Evolutionary conservation across 1,140 invertebrate genomes (phyloP).

Genomic region (Zophobas morio): DNA sequence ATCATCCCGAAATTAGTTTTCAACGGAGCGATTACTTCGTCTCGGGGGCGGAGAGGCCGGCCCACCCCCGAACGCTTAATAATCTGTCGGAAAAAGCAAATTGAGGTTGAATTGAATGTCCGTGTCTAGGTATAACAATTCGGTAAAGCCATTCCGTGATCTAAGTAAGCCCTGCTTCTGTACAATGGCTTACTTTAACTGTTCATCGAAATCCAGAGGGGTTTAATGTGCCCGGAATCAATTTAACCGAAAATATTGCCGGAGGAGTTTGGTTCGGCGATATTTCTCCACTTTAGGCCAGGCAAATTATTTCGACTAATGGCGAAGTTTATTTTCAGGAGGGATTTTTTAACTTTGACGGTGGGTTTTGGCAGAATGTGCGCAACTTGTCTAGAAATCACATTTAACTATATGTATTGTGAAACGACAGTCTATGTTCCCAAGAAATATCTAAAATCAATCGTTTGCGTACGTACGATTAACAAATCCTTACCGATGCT

Average conservation of each 20-base stretch:
- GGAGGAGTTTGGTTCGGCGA: constrained; percentile 21
- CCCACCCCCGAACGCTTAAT: constrained; percentile 21
- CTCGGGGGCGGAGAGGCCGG: constrained; percentile 46
- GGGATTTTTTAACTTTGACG: no score
- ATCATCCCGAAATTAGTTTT: constrained; percentile 64
- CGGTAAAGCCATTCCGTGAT: constrained; percentile 59
- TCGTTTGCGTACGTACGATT: no score
- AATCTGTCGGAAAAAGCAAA: constrained; percentile 43
- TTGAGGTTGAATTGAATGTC: constrained; percentile 26
- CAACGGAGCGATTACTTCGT: constrained; percentile 49
- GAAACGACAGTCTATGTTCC: no score
- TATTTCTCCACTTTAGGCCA: neutral
- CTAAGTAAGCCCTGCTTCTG: constrained; percentile 57
- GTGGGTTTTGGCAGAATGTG: no score
- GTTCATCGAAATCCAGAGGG: constrained; percentile 61
- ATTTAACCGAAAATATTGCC: constrained; percentile 63
- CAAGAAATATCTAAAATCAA: no score
- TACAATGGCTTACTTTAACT: constrained; percentile 62
- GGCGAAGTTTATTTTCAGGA: no score
- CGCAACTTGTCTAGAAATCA: no score
- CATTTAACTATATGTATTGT: no score
- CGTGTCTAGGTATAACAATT: constrained; percentile 43
- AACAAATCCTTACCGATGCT: no score
- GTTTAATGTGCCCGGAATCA: constrained; percentile 62
- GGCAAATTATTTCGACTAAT: neutral